Conservation (phyloP, 2,113 vertebrate species). For the Antigone vipio region DNA sequence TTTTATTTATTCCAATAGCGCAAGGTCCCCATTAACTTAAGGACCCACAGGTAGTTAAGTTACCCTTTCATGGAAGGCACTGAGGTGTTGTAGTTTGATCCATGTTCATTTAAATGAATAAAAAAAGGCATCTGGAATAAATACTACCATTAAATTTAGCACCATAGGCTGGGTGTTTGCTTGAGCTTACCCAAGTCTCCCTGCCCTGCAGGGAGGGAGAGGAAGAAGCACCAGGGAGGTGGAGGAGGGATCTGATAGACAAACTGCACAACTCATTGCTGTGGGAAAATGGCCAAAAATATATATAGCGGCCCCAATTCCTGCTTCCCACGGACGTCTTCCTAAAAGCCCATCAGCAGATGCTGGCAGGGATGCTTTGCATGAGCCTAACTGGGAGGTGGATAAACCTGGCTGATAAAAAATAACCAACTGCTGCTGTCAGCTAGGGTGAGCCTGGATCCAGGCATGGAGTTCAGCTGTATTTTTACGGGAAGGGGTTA, state of each 20-base stretch:
- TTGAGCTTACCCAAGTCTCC: background rate
- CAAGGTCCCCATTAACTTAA: background rate
- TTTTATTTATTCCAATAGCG: background rate
- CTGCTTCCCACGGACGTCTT: background rate
- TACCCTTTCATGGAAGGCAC: background rate
- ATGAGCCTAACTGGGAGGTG: background rate
- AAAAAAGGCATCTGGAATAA: background rate
- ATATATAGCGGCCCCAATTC: background rate
- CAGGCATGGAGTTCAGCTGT: rapidly evolving
- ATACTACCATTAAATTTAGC: background rate
- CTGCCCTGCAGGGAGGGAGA: background rate
- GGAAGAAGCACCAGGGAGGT: background rate
- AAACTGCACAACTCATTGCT: background rate
- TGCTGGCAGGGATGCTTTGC: background rate
- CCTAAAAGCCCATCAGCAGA: background rate
- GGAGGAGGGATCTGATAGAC: background rate
- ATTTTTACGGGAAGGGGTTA: background rate
- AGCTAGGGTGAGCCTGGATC: background rate
- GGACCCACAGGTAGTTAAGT: background rate
- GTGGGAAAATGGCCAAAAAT: background rate
- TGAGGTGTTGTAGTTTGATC: background rate
- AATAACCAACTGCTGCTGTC: background rate
- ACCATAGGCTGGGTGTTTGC: background rate
- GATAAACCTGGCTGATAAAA: background rate
- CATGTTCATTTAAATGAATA: background rate